These are phyloP conservation scores for Corvus moneduloides DNA, from an alignment of 2,113 vertebrate genomes.

Conservation along the genomic window DNA sequence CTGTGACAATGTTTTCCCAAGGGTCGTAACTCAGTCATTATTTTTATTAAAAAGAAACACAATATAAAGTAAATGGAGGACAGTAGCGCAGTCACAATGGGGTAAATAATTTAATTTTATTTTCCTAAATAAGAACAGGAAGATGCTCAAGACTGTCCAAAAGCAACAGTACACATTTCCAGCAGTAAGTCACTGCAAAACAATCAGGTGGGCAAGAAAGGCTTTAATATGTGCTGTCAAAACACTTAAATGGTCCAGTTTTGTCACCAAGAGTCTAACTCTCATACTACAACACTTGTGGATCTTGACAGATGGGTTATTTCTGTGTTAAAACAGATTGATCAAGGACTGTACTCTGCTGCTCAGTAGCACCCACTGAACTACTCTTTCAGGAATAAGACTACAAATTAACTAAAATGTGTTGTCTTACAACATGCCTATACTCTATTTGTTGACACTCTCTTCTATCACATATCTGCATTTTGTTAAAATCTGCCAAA, in stretches of 20 bases:
- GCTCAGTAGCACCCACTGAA: not conserved
- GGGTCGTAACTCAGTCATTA: not conserved
- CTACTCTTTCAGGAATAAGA: not conserved
- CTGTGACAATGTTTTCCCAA: not conserved
- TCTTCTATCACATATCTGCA: not conserved
- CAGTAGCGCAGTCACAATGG: not conserved
- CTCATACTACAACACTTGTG: not conserved
- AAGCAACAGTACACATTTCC: not conserved
- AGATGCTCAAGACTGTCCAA: not conserved
- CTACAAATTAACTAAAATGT: not conserved
- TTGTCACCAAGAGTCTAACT: not conserved
- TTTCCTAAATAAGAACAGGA: not conserved
- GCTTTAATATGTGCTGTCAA: not conserved
- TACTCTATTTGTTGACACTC: not conserved
- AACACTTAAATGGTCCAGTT: not conserved
- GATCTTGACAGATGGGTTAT: not conserved
- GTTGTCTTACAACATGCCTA: not conserved
- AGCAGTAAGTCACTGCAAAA: not conserved
- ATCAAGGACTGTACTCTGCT: rapidly evolving
- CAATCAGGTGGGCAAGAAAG: not conserved
- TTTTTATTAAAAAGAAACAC: not conserved
- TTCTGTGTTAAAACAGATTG: not conserved
- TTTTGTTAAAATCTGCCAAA: not conserved
- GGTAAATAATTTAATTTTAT: not conserved
- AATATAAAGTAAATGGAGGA: not conserved